Base-by-base conservation (phyloP, 2,888 invertebrate species). In the Drepana falcataria region DNA sequence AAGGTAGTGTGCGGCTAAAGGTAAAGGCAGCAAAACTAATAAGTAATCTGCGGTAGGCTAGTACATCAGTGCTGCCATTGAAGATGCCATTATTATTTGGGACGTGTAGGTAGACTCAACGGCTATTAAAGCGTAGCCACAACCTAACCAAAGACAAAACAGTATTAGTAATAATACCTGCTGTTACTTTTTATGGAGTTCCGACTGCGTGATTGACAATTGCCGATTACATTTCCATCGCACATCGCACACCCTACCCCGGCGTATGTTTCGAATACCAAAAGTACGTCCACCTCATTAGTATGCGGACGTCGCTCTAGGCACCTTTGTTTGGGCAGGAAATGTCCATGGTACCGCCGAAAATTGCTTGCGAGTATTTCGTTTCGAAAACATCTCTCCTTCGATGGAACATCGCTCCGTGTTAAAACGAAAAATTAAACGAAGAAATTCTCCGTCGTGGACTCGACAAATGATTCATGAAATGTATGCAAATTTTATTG, bases 251-350 rank as follows among this genome's bases (percentile, higher is more conserved):
- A 74, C 75, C 70, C 77, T 63, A 68, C 71, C 65, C 71, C 73
- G 66, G 68, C 65, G 59, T 72, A 66, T 71, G 76, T 53, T 64
- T 66, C 66, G 87, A 84, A 88, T 90, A 86, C 75, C 70, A 83
- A 88, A 80, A 69, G 60, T 62, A 4, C 63, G 61, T 61, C 59
- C 62, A 69, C 62, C 75, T 81, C 73, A 88, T 91, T 79, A 77
- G 83, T 89, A 91, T 91, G 87, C 89, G 78, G 69, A 75, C 75
- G 63, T 68, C 69, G 74, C 66, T 73, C 77, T 77, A 81, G 73
- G 71, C 79, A 86, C 87, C 89, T 89, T 90, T 88, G 90, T 90
- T 88, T 83, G 80, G 83, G 77, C 90, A 91, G 90, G 90, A 91
- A 89, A 85, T 80, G 85, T 79, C 76, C 81, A 79, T 74, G 74